These are phyloP conservation scores for Leptura quadrifasciata DNA, from an alignment of 2,888 invertebrate genomes.

Conservation along the genomic window DNA sequence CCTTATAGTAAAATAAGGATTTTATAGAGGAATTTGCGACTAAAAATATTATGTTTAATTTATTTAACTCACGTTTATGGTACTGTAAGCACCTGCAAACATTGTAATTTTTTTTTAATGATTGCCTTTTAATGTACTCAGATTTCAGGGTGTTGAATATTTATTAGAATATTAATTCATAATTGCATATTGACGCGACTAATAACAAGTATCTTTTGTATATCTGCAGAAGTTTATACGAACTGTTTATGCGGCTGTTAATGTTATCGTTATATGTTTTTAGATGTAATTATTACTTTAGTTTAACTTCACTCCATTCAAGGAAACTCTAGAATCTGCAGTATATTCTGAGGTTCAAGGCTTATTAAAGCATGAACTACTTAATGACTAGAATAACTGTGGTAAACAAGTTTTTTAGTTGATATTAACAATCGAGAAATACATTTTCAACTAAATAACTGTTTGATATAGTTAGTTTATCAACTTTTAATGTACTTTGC, in stretches of 20 bases:
- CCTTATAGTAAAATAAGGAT: no score
- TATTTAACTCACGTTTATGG: no score
- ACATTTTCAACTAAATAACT: conserved; percentile 4
- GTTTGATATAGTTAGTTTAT: conserved; percentile 5
- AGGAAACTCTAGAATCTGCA: neutral
- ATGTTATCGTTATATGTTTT: neutral
- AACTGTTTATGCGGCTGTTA: neutral
- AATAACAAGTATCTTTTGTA: no score
- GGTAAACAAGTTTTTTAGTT: conserved; percentile 9
- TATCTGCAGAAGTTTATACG: no score
- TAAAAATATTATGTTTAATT: no score
- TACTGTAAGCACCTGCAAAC: no score
- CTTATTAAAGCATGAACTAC: conserved; percentile 13
- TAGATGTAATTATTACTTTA: neutral
- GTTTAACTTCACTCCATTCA: neutral
- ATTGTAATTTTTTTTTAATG: no score
- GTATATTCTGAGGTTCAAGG: neutral
- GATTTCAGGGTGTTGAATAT: no score
- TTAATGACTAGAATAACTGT: conserved; percentile 1
- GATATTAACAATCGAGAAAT: neutral
- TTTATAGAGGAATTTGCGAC: no score
- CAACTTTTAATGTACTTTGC: conserved; percentile 14
- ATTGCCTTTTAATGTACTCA: no score
- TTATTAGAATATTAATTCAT: no score
- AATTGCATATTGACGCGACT: no score